A percentile compares a stretch with the other conserved stretches of the same genome.
Conservation (phyloP, 1,140 invertebrate species). For the Drosophila quadrilineata region DNA sequence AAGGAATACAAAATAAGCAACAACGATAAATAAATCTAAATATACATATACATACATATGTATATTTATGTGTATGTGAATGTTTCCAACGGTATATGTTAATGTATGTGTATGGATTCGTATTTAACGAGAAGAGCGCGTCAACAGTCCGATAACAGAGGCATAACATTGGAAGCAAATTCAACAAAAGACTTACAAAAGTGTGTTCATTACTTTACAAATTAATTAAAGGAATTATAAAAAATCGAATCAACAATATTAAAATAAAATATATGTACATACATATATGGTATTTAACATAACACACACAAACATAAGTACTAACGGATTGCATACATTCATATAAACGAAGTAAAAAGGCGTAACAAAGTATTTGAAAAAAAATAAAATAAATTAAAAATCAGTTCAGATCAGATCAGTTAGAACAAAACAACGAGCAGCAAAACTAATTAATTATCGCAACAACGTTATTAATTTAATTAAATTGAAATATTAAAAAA, state of each 20-base stretch:
- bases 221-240: slow-evolving; percentile 18
- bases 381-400: slow-evolving; percentile 29
- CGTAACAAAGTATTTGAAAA: slow-evolving; percentile 13
- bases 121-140: too few species aligned
- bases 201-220: slow-evolving; percentile 78
- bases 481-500: slow-evolving; percentile 16
- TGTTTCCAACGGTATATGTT: too few species aligned
- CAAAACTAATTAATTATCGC: slow-evolving; percentile 21
- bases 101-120: too few species aligned
- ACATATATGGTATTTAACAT: slow-evolving; percentile 25
- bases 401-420: too few species aligned
- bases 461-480: slow-evolving; percentile 22
- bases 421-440: slow-evolving; percentile 33
- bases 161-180: slow-evolving; percentile 41
- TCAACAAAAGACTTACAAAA: slow-evolving; percentile 68
- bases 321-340: too few species aligned
- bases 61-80: too few species aligned
- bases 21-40: too few species aligned
- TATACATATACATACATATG: too few species aligned
- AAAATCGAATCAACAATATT: slow-evolving; percentile 26
- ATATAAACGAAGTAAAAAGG: slow-evolving; percentile 8
- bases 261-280: slow-evolving; percentile 15
- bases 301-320: slow-evolving; percentile 15
- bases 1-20: too few species aligned
- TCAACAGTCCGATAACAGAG: too few species aligned